Evolutionary conservation across 2,113 vertebrate genomes (phyloP), one percentile per base, ranked within the genome.

Genomic region (Sorex araneus): DNA sequence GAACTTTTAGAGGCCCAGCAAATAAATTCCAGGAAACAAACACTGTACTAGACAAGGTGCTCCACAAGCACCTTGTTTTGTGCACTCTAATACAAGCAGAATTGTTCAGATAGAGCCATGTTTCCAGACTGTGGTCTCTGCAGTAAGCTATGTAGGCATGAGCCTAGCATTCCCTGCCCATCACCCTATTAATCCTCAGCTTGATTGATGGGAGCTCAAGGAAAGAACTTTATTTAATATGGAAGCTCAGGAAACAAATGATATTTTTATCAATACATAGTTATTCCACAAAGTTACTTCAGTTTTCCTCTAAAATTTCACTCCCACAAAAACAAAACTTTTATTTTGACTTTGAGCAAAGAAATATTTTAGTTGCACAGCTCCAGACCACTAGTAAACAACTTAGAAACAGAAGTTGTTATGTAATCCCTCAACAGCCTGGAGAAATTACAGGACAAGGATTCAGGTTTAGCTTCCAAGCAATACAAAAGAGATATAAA

Each of bases 401-500:
- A 36, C 19, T 81, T 90, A 84, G 36, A 85, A 75, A 85, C 1
- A 91, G 76, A 64, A 91, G 13, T 25, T 90, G 2, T 84, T 89
- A 40, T 13, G n/a, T 75, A 89, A 87, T 77, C 21, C 77, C 34
- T 75, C 36, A 83, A 74, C 15, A 75, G 25, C 47, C 47, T 66
- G 9, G 40, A 84, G n/a, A 94, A 82, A n/a, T 34, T 90, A 15
- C 3, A 21, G 70, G 69, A 16, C 64, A 92, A 90, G 77, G 36
- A 89, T 73, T 77, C 30, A 73, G 70, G 84, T 79, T 15, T 75
- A 54, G 25, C 77, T 93, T 78, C 69, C 30, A 90, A 87, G 84
- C 84, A 96, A 96, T 90, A 94, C 78, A 84, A 95, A 95, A 78
- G 67, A 95, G 94, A 93, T 87, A 93, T 94, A 89, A 94, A 97